Percentiles rank a stretch among this genome's conserved stretches.
Evolutionary conservation across 2,888 invertebrate species (phyloP).

Genomic region (Dicranocentrus wangi): DNA sequence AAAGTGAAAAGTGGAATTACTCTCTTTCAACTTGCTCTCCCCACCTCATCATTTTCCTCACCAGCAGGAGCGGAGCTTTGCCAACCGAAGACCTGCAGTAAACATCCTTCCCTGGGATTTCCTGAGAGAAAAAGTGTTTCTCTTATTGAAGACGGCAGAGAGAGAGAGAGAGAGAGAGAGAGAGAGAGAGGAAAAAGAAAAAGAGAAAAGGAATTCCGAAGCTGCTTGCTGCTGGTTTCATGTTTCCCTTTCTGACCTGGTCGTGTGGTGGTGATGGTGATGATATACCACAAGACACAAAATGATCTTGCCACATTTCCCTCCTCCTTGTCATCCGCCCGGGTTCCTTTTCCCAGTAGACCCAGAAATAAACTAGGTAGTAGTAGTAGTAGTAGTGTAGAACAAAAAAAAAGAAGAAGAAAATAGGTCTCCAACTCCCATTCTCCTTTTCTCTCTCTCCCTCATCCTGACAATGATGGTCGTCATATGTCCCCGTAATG

Average conservation of each 20-base stretch:
- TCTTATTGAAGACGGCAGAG: too few relatives aligned
- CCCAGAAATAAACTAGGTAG: constrained; percentile 17
- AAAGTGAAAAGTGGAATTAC: constrained; percentile 5
- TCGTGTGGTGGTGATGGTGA: too few relatives aligned
- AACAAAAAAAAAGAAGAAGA: constrained; percentile 44
- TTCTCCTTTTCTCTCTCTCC: constrained; percentile 18
- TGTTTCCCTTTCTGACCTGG: neutral
- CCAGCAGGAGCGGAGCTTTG: too few relatives aligned
- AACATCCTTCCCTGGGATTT: neutral
- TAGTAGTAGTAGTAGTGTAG: too few relatives aligned
- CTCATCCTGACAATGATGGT: constrained; percentile 61
- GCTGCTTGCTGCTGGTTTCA: too few relatives aligned
- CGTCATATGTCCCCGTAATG: constrained; percentile 61
- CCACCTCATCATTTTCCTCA: too few relatives aligned
- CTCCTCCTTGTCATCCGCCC: constrained; percentile 15
- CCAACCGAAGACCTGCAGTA: neutral
- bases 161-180: too few relatives aligned
- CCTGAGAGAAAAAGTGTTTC: too few relatives aligned
- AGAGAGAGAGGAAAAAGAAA: constrained; percentile 1
- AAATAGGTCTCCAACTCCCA: constrained; percentile 52
- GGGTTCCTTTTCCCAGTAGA: neutral
- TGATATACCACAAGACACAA: too few relatives aligned
- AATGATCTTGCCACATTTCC: too few relatives aligned
- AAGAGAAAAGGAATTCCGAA: neutral
- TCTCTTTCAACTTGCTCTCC: too few relatives aligned